Percentiles rank a stretch among this genome's conserved stretches.
These are phyloP conservation scores for Alosa alosa DNA, from an alignment of 2,113 vertebrate genomes.

Conservation along the genomic window DNA sequence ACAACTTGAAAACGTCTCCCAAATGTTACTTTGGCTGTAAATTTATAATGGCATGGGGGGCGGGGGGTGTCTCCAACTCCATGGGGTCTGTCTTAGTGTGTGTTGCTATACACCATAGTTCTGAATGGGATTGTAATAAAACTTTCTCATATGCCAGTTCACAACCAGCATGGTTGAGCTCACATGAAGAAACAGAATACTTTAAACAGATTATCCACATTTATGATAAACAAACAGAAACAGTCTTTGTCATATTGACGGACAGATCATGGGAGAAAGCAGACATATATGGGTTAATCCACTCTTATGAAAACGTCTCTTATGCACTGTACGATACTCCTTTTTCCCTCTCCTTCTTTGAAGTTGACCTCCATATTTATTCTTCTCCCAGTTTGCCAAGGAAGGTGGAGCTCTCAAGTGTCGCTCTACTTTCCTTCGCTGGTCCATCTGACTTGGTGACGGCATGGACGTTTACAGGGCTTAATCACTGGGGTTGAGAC, in stretches of 20 bases:
- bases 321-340: not conserved
- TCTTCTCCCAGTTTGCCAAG: constrained; percentile 20
- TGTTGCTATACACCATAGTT: not conserved
- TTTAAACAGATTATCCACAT: not conserved
- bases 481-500: constrained; percentile 22
- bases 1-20: constrained; percentile 9
- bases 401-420: constrained; percentile 35
- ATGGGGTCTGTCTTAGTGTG: not conserved
- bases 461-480: constrained; percentile 11
- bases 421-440: not conserved
- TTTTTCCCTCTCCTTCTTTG: constrained; percentile 10
- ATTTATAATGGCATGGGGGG: not conserved
- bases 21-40: not conserved
- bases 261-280: constrained; percentile 16
- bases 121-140: not conserved
- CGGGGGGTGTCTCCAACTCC: not conserved
- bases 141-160: not conserved
- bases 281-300: not conserved
- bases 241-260: not conserved
- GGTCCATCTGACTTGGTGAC: not conserved
- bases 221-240: not conserved
- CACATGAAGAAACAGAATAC: not conserved
- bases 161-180: not conserved
- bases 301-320: not conserved
- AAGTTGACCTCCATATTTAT: constrained; percentile 28